Evolutionary conservation across 2,113 vertebrate genomes (phyloP).

Genomic region (Ciconia stormi): DNA sequence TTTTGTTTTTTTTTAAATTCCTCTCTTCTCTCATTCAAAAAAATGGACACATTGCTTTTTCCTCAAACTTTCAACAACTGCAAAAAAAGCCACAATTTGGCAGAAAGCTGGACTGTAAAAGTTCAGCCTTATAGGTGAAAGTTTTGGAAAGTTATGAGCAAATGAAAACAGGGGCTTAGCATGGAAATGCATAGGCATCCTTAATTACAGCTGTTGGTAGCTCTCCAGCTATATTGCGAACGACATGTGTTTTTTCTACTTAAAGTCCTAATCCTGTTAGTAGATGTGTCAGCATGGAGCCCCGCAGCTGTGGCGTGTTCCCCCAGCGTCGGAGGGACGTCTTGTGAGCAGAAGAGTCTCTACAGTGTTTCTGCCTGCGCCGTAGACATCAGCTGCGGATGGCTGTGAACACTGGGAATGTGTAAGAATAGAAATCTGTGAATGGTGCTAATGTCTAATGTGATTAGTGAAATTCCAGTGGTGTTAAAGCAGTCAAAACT

Average conservation of each 20-base stretch:
- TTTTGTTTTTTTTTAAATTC: not conserved
- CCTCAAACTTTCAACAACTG: conserved; percentile 34
- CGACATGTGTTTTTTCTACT: conserved; percentile 17
- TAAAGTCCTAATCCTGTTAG: conserved; percentile 43
- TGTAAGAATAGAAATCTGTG: not conserved
- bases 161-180: conserved; percentile 48
- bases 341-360: not conserved
- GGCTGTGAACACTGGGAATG: not conserved
- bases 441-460: not conserved
- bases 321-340: accelerated
- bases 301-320: not conserved
- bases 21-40: conserved; percentile 8
- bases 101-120: conserved; percentile 22
- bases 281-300: conserved; percentile 33
- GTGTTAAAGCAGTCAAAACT: not conserved
- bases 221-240: conserved; percentile 42
- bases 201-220: conserved; percentile 59
- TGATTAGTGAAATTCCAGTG: conserved; percentile 24
- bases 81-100: not conserved
- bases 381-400: not conserved
- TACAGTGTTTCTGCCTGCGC: not conserved
- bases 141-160: conserved; percentile 55
- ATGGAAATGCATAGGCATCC: conserved; percentile 59
- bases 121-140: conserved; percentile 41
- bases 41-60: not conserved